phyloP scores from a whole-genome alignment of 2,797 vertebrate species.

The Bufotes viridis region DNA sequence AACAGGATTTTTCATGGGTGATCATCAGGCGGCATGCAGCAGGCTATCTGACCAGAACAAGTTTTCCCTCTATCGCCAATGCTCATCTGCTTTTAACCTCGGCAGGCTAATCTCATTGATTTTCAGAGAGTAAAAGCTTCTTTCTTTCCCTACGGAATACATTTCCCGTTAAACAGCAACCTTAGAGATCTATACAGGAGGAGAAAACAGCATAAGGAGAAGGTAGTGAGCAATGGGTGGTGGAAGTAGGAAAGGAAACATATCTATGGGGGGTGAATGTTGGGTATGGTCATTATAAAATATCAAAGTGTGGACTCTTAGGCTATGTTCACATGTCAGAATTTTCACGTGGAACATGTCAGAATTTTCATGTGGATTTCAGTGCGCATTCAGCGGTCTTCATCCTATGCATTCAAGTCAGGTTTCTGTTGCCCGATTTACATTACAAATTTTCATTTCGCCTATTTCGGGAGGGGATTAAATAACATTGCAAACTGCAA shows the following conservation, averaged over 20 bases:
- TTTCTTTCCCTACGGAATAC: constrained; percentile 36
- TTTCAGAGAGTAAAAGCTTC: constrained; percentile 56
- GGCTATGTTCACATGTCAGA: too few species aligned
- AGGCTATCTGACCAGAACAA: not conserved
- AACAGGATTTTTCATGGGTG: not conserved
- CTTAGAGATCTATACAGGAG: constrained; percentile 38
- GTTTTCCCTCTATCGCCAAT: constrained; percentile 16
- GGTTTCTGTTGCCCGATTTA: too few species aligned
- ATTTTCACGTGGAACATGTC: too few species aligned
- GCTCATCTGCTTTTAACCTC: constrained; percentile 49
- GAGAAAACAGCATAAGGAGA: not conserved
- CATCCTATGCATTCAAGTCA: too few species aligned
- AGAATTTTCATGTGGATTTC: too few species aligned
- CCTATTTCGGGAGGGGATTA: too few species aligned
- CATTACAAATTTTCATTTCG: too few species aligned
- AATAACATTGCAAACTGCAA: too few species aligned
- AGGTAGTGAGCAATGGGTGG: constrained; percentile 17
- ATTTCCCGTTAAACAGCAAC: constrained; percentile 49
- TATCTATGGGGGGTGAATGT: not conserved
- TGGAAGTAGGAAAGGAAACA: not conserved
- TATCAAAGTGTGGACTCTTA: too few species aligned
- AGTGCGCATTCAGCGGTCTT: too few species aligned
- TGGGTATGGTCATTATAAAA: not conserved
- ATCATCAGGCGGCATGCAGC: not conserved
- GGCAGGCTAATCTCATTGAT: constrained; percentile 50